Base-by-base conservation (phyloP, 2,113 vertebrate genomes). In the Psittacus erithacus region DNA sequence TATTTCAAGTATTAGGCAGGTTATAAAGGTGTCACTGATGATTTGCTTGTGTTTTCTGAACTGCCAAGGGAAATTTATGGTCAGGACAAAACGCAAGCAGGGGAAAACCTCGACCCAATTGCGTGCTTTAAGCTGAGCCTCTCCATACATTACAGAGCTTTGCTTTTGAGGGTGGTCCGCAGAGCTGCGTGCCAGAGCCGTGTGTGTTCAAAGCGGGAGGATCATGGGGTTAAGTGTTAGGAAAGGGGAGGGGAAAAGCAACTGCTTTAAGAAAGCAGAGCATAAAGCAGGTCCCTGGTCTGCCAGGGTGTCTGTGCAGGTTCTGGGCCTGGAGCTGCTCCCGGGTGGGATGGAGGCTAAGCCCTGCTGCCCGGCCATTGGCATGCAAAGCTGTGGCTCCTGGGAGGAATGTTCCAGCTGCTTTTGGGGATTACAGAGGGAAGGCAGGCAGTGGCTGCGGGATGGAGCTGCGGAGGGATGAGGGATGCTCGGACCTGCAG, bases 41-140 rank as follows among this genome's bases (percentile, higher is more conserved):
- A 97, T 97, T 97, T 94, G 96, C 92, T 96, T 77, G 17, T 76
- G 89, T 95, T 97, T 96, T 96, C 95, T 83, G 80, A 97, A 92
- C 96, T 90, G 93, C 82, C 80, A 28, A 90, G 90, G 79, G 95
- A 78, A 95, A 97, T 96, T 97, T 97, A 97, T 80, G 55, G 94
- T 33, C 73, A 1, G 86, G 90, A 85, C 41, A 84, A 91, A 96
- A 96, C 59, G 73, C 27, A 65, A 79, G 83, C 88, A 63, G 24
- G 13, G 20, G 31, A 15, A 11, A 18, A 50, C 33, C 33, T 59
- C 33, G 33, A 24, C 11, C 47, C 14, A 50, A 11, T 23, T 11
- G 28, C 17, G 16, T 91, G 95, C 93, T 97, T 96, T 80, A 90
- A 90, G 90, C 91, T 68, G 93, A 86, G 87, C 63, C 77, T 78